Base-by-base conservation (phyloP, 2,797 vertebrate genomes). In the Micromesistius poutassou region DNA sequence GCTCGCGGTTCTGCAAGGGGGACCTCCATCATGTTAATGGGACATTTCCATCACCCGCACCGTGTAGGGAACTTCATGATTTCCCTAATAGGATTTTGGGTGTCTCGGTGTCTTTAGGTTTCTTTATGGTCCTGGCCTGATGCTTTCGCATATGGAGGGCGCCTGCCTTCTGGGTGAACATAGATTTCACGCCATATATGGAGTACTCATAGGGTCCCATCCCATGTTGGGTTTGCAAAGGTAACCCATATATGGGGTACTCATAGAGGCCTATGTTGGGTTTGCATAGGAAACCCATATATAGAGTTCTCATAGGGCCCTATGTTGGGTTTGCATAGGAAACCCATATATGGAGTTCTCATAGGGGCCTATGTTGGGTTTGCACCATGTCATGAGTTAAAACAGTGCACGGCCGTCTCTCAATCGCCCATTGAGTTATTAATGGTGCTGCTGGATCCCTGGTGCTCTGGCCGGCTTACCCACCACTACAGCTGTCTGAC, bases 401-500 rank as follows among this genome's bases (percentile, higher is more conserved):
- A 77, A 71, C 82, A 55, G 68, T 78, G 72, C 42, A 72, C n/a
- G 73, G 74, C 33, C 76, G 70, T 74, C 55, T 76, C 73, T 87
- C 66, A 72, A 30, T 85, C 71, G 77, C 78, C 75, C 77, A 71
- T 31, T 42, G 74, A 79, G 79, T 85, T 85, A 80, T 85, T 84
- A 83, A 72, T 77, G 75, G 78, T 79, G 55, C 78, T 73, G 79
- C 71, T 78, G 72, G 79, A 80, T 78, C 73, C 75, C 25, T 0
- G 74, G 80, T 62, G 78, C 86, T 89, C 85, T 82, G 74, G 81
- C 85, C 77, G 25, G 62, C 62, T 28, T 28, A 68, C 62, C 25
- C 28, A 82, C 70, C 31, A 25, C 66, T 68, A 72, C 16, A 68
- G 80, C 81, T 78, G 85, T 81, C 84, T 80, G 81, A 70, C 79